Evolutionary conservation across 2,113 vertebrate genomes (phyloP), one percentile per base, ranked within the genome.

Genomic region (Actenoides lindsayi): DNA sequence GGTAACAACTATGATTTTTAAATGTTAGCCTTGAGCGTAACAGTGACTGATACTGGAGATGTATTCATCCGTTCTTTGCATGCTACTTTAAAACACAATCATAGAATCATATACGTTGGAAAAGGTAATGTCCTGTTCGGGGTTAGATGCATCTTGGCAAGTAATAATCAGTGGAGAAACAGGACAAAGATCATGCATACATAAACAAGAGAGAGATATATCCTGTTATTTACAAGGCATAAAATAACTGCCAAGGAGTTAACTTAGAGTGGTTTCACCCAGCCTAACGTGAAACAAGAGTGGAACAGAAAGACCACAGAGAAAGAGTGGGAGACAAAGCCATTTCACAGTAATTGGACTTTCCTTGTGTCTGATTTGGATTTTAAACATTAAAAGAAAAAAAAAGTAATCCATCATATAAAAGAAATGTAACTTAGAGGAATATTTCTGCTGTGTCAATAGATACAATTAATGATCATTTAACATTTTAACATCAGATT

Each of bases 381-480:
- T 90, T 94, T 95, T 71, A 94, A 95, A 93, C 21, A 83, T 59
- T 46, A 84, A 79, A 88, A 89, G 16, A 63, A 85, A 91, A 74
- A 57, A 70, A 42, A 65, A 13, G 41, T 13, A 56, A 37, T 5
- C 8, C 16, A 6, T 78, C 42, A 54, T 74, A 82, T 68, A 50
- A 87, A 92, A 97, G 39, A 90, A 91, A 74, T 35, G 59, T 39
- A 89, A 89, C 19, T 78, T 94, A 81, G 86, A 97, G 95, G 92
- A 96, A 91, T 91, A 97, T 97, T 97, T 97, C 96, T 97, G 97
- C 96, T 96, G 89, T 96, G 94, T 97, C 94, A 96, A 59, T 94
- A 56, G 39, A 89, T 87, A 87, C 56, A 95, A 92, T 96, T 94
- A 96, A 97, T 87, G 86, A 92, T 89, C 87, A 64, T 5, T 1